Percentiles rank a stretch among this genome's conserved stretches.
These are phyloP conservation scores for Synergus gifuensis DNA, from an alignment of 2,888 invertebrate genomes.

Conservation along the genomic window DNA sequence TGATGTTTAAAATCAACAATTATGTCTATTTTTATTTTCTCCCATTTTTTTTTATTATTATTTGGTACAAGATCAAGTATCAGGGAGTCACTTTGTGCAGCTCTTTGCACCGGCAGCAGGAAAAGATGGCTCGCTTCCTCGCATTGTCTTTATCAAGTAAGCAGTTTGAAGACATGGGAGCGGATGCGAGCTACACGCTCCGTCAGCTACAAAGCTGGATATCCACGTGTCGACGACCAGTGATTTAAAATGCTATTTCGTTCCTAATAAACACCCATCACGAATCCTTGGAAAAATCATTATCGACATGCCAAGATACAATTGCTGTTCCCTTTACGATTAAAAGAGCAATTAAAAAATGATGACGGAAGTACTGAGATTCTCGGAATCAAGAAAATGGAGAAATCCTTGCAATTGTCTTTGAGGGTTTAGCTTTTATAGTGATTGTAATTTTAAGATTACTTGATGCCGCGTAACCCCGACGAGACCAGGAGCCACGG, in stretches of 20 bases:
- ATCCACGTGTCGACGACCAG: conserved; percentile 56
- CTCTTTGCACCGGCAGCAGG: conserved; percentile 62
- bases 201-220: conserved; percentile 64
- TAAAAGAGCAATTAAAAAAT: no score
- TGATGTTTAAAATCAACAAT: no score
- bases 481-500: conserved; percentile 45
- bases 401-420: no score
- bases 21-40: background rate
- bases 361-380: no score
- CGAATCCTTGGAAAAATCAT: conserved; percentile 13
- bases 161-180: conserved; percentile 73
- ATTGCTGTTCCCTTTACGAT: no score
- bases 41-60: background rate
- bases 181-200: conserved; percentile 71
- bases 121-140: conserved; percentile 76
- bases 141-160: conserved; percentile 74
- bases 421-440: no score
- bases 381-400: no score
- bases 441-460: conserved; percentile 36
- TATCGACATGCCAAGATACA: conserved; percentile 1
- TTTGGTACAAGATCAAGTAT: conserved; percentile 25
- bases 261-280: background rate
- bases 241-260: conserved; percentile 23
- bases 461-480: conserved; percentile 48
- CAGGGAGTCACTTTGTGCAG: conserved; percentile 20